Evolutionary conservation across 2,113 vertebrate genomes (phyloP), one percentile per base, ranked within the genome.

Genomic region (Solenodon paradoxus): DNA sequence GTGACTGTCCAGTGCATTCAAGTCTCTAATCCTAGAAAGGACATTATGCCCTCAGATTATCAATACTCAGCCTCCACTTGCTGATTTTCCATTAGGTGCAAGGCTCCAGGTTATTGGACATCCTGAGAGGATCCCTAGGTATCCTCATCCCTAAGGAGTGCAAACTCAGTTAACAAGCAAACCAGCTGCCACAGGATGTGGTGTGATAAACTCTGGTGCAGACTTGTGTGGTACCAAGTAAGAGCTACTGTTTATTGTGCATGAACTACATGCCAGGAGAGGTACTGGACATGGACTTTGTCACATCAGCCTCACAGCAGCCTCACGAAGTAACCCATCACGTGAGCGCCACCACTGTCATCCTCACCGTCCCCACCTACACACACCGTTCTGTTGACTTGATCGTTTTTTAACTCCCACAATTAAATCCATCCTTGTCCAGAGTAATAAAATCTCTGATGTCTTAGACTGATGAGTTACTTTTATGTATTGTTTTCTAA

Each of bases 291-390:
- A 5, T 1, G 3, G 17, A 3, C 17, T 5, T 45, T 0, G 7
- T 45, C 49, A 1, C n/a, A 17, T 30, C 1, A 38, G 22, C 35
- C 22, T 35, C 74, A 47, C 26, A 17, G 2, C 15, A 7, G 12
- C 38, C n/a, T 40, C n/a, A 0, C 0, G 17, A 66, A 38, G 17
- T 6, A 30, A 57, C 72, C 79, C 17, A 6, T 47, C 1, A 0
- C 0, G 28, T 24, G 3, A 1, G 4, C 7, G 42, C 35, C 15
- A 0, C 51, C 10, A 7, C 30, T 7, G 7, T 1, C 0, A 8
- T 15, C 2, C 19, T 15, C 5, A 63, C 40, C 42, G 19, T 17
- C 30, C 35, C 57, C 61, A 28, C 53, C 35, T 32, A 75, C n/a
- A n/a, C n/a, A 32, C 11, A n/a, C 45, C 12, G 24, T 9, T 47